These are phyloP conservation scores for Stegostoma tigrinum DNA, from an alignment of 2,113 vertebrate species.

Conservation along the genomic window DNA sequence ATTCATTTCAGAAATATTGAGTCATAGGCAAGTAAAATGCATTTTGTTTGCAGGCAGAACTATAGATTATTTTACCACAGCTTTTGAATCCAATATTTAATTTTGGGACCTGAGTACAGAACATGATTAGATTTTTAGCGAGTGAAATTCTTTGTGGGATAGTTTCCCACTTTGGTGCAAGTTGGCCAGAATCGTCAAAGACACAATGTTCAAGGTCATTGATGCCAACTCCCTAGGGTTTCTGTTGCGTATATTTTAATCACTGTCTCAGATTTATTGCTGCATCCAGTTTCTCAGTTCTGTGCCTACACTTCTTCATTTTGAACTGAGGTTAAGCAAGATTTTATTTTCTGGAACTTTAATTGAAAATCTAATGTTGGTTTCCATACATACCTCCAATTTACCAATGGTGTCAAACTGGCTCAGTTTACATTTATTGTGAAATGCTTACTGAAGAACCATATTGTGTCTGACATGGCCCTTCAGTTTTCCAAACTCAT, in stretches of 20 bases:
- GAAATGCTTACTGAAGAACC: neutral
- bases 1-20: neutral
- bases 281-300: neutral
- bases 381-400: neutral
- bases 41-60: neutral
- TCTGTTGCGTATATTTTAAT: neutral
- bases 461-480: neutral
- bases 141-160: neutral
- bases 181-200: neutral
- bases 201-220: neutral
- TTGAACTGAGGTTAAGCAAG: neutral
- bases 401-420: neutral
- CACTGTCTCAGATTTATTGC: neutral
- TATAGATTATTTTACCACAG: neutral
- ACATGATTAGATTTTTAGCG: neutral
- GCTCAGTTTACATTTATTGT: neutral
- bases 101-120: neutral
- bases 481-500: neutral
- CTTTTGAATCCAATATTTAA: neutral
- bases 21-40: neutral
- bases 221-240: neutral
- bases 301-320: neutral
- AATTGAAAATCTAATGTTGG: neutral
- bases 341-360: neutral
- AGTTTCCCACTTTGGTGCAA: neutral